Evolutionary conservation across 2,888 invertebrate genomes (phyloP).

Genomic region (Rotaria sp.): DNA sequence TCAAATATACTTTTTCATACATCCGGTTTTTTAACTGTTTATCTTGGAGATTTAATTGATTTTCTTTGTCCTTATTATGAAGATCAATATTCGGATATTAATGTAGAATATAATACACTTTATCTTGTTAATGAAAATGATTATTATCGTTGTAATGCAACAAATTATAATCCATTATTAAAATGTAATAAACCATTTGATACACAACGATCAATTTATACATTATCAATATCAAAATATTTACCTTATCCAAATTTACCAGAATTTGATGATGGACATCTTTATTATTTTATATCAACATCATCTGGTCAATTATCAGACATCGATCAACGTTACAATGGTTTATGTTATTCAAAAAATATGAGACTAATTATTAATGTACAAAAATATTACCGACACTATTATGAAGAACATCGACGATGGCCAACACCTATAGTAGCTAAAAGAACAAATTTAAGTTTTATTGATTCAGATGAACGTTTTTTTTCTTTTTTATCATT

Average conservation of each 20-base stretch:
- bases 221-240: slow-evolving; percentile 18
- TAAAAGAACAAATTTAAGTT: not conserved
- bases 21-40: not conserved
- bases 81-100: not conserved
- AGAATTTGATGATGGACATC: not conserved
- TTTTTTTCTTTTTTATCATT: not conserved
- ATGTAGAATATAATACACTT: slow-evolving; percentile 13
- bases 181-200: slow-evolving; percentile 21
- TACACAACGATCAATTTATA: not conserved
- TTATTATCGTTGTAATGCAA: not conserved
- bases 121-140: not conserved
- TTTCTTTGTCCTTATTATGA: not conserved
- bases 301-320: not conserved
- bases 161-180: not conserved
- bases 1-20: slow-evolving; percentile 11
- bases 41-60: slow-evolving; percentile 2
- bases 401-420: not conserved
- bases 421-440: not conserved
- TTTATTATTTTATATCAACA: slow-evolving; percentile 26
- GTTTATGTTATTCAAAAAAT: not conserved
- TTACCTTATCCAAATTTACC: not conserved
- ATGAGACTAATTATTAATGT: slow-evolving; percentile 1
- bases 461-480: not conserved
- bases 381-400: not conserved
- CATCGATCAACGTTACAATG: not conserved